Conservation (phyloP, 23 tunicate genomes). For the Styela clava region DNA sequence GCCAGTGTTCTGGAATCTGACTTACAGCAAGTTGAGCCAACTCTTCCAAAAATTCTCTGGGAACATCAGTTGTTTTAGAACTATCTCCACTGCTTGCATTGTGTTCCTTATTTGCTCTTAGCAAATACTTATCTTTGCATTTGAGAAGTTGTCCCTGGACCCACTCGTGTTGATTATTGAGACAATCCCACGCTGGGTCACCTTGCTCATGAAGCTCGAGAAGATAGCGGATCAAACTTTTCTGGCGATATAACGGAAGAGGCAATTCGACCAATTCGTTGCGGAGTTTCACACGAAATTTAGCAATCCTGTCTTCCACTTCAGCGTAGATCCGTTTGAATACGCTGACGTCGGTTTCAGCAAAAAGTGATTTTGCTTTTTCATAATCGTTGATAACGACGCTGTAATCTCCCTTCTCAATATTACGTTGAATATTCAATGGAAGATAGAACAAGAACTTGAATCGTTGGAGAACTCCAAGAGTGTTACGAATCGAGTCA, state of each 20-base stretch:
- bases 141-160: constrained; percentile 55
- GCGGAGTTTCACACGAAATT: constrained; percentile 59
- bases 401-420: constrained; percentile 83
- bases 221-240: constrained; percentile 78
- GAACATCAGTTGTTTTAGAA: background rate
- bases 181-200: constrained; percentile 95
- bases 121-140: constrained; percentile 50
- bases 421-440: constrained; percentile 74
- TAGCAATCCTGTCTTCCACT: constrained; percentile 57
- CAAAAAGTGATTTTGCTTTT: constrained; percentile 90
- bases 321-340: constrained; percentile 82
- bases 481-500: constrained; percentile 93
- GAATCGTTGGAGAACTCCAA: constrained; percentile 93
- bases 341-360: constrained; percentile 72
- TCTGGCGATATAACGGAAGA: constrained; percentile 59
- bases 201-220: constrained; percentile 56
- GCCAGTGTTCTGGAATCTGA: constrained; percentile 96
- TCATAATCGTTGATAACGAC: constrained; percentile 94
- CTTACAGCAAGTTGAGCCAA: constrained; percentile 61
- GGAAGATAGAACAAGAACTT: constrained; percentile 95
- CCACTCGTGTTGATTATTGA: constrained; percentile 79
- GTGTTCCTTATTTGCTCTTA: background rate
- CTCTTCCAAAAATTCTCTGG: constrained; percentile 40
- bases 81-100: constrained; percentile 10
- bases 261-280: constrained; percentile 70